A percentile compares a stretch with the other conserved stretches of the same genome.
phyloP scores from a whole-genome alignment of 2,113 vertebrate species.

The Rhinogobius similis region DNA sequence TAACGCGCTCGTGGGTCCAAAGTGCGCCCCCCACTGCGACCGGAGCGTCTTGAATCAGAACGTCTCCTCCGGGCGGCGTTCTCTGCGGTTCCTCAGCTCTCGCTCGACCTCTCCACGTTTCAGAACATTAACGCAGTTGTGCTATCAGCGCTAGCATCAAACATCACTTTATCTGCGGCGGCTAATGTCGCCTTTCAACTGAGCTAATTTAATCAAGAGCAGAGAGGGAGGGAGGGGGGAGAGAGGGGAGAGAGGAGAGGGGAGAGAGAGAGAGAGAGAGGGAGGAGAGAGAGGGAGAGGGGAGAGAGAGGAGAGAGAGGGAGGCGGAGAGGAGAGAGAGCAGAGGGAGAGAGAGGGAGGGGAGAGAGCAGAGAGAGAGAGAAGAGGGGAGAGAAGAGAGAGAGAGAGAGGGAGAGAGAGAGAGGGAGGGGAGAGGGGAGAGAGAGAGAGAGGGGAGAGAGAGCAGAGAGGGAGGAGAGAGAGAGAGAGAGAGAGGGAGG shows the following conservation, averaged over 20 bases:
- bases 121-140: conserved; percentile 97
- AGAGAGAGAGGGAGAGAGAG: too few species aligned
- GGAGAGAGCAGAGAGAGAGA: too few species aligned
- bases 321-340: too few species aligned
- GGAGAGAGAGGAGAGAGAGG: too few species aligned
- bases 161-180: conserved; percentile 88
- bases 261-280: too few species aligned
- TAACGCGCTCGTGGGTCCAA: conserved; percentile 96
- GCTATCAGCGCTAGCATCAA: conserved; percentile 92
- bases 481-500: neutral
- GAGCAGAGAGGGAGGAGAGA: too few species aligned
- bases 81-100: conserved; percentile 75
- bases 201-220: conserved; percentile 83
- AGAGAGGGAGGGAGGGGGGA: neutral
- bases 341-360: too few species aligned
- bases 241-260: neutral
- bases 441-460: too few species aligned
- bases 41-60: conserved; percentile 84
- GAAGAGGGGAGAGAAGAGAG: too few species aligned
- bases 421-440: too few species aligned
- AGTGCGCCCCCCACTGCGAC: conserved; percentile 84
- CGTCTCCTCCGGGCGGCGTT: conserved; percentile 89
- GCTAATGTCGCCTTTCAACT: conserved; percentile 86
- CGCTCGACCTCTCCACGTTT: conserved; percentile 98
- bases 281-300: too few species aligned